These are phyloP conservation scores for Musca vetustissima DNA, from an alignment of 1,140 invertebrate genomes.

Conservation along the genomic window DNA sequence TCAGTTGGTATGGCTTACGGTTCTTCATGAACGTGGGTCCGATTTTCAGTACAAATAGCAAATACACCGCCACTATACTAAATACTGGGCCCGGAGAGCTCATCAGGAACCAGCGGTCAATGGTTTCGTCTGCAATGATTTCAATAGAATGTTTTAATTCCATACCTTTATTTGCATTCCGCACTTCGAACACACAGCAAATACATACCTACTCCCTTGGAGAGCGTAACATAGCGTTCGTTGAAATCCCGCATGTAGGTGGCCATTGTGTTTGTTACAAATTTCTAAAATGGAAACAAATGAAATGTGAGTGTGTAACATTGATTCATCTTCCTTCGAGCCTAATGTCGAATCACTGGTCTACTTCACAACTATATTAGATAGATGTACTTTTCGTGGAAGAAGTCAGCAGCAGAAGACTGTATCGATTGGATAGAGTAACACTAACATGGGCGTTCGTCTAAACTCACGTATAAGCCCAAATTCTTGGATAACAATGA, in stretches of 20 bases:
- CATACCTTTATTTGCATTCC: background rate
- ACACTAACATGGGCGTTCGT: too few relatives aligned
- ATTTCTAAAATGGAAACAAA: too few relatives aligned
- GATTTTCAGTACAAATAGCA: conserved; percentile 67
- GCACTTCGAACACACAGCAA: too few relatives aligned
- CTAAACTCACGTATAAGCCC: too few relatives aligned
- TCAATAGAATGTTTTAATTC: background rate
- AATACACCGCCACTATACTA: conserved; percentile 65
- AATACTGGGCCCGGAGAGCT: conserved; percentile 61
- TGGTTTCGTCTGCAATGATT: conserved; percentile 62
- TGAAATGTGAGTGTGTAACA: too few relatives aligned
- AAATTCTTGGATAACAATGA: too few relatives aligned
- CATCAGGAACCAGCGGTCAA: conserved; percentile 65
- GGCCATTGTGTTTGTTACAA: conserved; percentile 34
- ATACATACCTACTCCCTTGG: conserved; percentile 51
- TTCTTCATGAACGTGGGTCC: conserved; percentile 76
- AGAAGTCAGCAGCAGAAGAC: too few relatives aligned
- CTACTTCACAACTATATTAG: too few relatives aligned
- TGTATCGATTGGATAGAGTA: too few relatives aligned
- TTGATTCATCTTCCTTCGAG: too few relatives aligned
- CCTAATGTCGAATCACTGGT: too few relatives aligned
- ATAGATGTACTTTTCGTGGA: too few relatives aligned
- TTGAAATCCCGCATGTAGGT: conserved; percentile 51
- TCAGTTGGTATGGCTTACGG: conserved; percentile 69
- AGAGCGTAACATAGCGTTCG: conserved; percentile 47